Base-by-base conservation (phyloP, 1,140 invertebrate genomes). In the Amphibalanus amphitrite region DNA sequence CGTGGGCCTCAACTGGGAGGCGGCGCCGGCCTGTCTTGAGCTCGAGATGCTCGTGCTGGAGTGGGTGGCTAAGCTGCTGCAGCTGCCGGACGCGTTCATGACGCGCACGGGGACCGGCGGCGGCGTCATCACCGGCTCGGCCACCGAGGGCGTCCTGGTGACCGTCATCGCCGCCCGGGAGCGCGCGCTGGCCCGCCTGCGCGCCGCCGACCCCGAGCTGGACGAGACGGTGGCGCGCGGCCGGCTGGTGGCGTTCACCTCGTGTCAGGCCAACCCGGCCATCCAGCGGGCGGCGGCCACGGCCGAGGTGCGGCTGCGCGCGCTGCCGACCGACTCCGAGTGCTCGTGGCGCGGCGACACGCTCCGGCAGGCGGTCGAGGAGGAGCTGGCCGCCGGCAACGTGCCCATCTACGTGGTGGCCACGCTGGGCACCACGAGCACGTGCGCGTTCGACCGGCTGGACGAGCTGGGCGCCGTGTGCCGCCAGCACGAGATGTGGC, bases 21-120 rank as follows among this genome's bases (percentile, higher is more conserved):
- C n/a, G n/a, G n/a, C n/a, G n/a, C n/a, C n/a, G n/a, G n/a, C n/a
- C 1, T 98, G 95, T 78, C 98, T 96, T 0, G 97, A 98, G 79
- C 81, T 99, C 65, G 96, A 99, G 84, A 94, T 98, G n/a, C 86
- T 94, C 20, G 96, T 97, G 88, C 81, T 98, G 77, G 93, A 99
- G 81, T 99, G 97, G 97, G 81, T 99, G 69, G 95, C 92, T 69
- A 93, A 97, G 83, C 91, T 96, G 86, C 78, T 99, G 38, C 87
- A 90, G 10, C 82, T 99, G 10, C 97, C 97, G 0, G 83, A 89
- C n/a, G 85, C 88, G 73, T 97, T 97, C 79, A 82, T 98, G 20
- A 86, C 89, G 25, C 85, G 86, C 73, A 89, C 86, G 17, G 87
- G 90, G 0, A 89, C 89, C 25, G 90, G 90, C 77, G 91, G 87